Percentiles rank a stretch among this genome's conserved stretches.
Evolutionary conservation across 2,113 vertebrate species (phyloP).

Genomic region (Gobius niger): DNA sequence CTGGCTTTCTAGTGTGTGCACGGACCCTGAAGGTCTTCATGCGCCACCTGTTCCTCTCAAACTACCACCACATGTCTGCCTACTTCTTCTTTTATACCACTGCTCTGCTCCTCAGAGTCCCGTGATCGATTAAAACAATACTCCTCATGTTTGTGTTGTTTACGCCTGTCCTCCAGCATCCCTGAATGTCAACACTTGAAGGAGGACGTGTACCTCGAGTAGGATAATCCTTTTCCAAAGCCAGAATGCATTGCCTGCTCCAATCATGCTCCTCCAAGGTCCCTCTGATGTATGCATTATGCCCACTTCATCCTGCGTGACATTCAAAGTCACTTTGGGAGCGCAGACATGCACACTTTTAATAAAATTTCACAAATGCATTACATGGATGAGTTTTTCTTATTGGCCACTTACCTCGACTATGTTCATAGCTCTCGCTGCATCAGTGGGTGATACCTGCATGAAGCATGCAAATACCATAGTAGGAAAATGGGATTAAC

Average conservation of each 20-base stretch:
- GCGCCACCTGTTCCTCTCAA: slow-evolving; percentile 66
- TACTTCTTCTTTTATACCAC: slow-evolving; percentile 34
- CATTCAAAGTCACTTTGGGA: slow-evolving; percentile 75
- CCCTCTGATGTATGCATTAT: slow-evolving; percentile 63
- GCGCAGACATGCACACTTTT: slow-evolving; percentile 63
- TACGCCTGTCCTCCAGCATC: slow-evolving; percentile 66
- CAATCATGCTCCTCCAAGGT: slow-evolving; percentile 69
- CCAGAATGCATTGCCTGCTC: slow-evolving; percentile 51
- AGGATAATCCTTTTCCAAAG: slow-evolving; percentile 70
- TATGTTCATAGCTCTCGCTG: slow-evolving; percentile 47
- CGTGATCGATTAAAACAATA: slow-evolving; percentile 73
- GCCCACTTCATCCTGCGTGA: slow-evolving; percentile 63
- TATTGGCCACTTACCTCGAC: slow-evolving; percentile 60
- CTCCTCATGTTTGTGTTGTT: slow-evolving; percentile 64
- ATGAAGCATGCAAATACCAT: slow-evolving; percentile 22
- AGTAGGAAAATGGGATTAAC: slow-evolving; percentile 60
- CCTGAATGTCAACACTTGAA: slow-evolving; percentile 70
- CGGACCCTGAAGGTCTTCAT: slow-evolving; percentile 44
- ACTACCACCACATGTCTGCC: slow-evolving; percentile 37
- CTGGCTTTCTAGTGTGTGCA: slow-evolving; percentile 35
- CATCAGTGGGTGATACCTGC: slow-evolving; percentile 45
- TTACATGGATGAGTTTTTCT: slow-evolving; percentile 74
- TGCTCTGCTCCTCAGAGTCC: slow-evolving; percentile 22
- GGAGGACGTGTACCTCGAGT: slow-evolving; percentile 54
- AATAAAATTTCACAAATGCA: slow-evolving; percentile 73